These are phyloP conservation scores for Megalops atlanticus DNA, from an alignment of 2,113 vertebrate genomes.

Conservation along the genomic window DNA sequence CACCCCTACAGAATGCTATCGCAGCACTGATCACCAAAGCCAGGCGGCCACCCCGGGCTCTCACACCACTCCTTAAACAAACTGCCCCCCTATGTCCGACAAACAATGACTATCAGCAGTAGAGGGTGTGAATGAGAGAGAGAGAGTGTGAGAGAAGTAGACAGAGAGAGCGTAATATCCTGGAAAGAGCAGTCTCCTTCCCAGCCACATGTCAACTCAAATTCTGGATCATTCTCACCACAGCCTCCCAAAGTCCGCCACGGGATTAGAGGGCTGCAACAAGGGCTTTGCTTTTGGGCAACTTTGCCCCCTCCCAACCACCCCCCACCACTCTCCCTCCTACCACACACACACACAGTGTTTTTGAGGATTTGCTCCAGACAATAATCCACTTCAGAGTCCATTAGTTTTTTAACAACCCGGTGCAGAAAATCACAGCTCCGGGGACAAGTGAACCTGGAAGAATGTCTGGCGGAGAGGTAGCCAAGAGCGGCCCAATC, in stretches of 20 bases:
- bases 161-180: background rate
- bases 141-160: background rate
- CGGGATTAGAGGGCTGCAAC: background rate
- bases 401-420: slow-evolving; percentile 8
- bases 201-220: background rate
- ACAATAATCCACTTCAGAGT: slow-evolving; percentile 7
- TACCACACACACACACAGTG: background rate
- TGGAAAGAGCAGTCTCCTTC: background rate
- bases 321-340: background rate
- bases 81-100: background rate
- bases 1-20: background rate
- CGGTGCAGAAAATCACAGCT: slow-evolving; percentile 5
- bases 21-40: background rate
- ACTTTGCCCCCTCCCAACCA: background rate
- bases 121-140: background rate
- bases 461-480: background rate
- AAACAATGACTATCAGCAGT: background rate
- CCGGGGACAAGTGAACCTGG: background rate
- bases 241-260: background rate
- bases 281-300: background rate
- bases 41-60: background rate
- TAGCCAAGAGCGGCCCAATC: background rate
- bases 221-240: background rate
- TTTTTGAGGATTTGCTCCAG: background rate
- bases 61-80: slow-evolving; percentile 9